These are phyloP conservation scores for Perodicticus potto DNA, from an alignment of 2,797 vertebrate species.

Conservation along the genomic window DNA sequence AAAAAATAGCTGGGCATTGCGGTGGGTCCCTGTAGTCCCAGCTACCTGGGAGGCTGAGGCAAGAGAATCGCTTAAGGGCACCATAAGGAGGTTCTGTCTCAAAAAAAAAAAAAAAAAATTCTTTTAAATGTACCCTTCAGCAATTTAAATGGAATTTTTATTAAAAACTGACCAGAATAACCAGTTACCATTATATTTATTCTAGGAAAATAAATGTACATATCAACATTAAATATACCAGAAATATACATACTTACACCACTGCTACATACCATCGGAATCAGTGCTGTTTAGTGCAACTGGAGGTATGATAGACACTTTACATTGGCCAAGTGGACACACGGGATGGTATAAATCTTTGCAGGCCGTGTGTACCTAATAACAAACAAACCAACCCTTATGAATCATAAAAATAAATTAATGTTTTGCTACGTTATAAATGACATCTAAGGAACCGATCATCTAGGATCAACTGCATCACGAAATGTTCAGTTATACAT, in stretches of 20 bases:
- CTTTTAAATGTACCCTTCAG: conserved; percentile 9
- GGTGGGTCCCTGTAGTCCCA: no score
- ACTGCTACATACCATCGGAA: conserved; percentile 94
- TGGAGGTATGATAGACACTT: conserved; percentile 99
- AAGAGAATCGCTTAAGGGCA: no score
- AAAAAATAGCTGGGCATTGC: no score
- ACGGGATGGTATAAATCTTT: conserved; percentile 96
- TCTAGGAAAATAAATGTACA: background rate
- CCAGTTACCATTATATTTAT: conserved; percentile 17
- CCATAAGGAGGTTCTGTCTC: no score
- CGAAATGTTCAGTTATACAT: conserved; percentile 31
- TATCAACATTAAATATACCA: conserved; percentile 45
- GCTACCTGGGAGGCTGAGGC: no score
- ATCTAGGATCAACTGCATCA: background rate
- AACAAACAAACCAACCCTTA: conserved; percentile 72
- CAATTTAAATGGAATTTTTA: conserved; percentile 64
- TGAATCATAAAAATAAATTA: conserved; percentile 45
- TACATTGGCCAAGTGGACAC: conserved; percentile 98
- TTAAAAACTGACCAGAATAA: conserved; percentile 68
- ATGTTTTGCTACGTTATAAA: background rate
- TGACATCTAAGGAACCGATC: background rate
- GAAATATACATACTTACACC: conserved; percentile 62
- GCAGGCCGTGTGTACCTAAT: conserved; percentile 97
- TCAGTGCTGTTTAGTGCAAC: conserved; percentile 99
- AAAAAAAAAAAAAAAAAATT: background rate